Percentiles rank a stretch among this genome's conserved stretches.
These are phyloP conservation scores for Meghimatium bilineatum DNA, from an alignment of 2,888 invertebrate species.

Conservation along the genomic window DNA sequence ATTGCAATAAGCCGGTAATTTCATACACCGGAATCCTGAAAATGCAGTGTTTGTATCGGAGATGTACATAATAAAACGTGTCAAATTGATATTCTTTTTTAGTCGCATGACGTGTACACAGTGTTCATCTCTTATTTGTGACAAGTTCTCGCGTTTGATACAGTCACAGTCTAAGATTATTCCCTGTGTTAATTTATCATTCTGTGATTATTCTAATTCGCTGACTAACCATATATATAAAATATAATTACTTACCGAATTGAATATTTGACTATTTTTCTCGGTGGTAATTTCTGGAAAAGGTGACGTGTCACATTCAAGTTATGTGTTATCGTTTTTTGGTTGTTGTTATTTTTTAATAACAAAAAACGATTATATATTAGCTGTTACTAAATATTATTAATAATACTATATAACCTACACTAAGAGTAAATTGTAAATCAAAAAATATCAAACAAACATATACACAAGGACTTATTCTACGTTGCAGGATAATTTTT, in stretches of 20 bases:
- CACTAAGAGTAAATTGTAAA: no score
- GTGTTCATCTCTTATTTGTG: not conserved
- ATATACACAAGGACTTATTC: no score
- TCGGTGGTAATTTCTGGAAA: not conserved
- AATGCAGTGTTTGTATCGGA: not conserved
- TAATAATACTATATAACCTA: no score
- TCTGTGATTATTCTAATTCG: not conserved
- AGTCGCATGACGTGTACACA: not conserved
- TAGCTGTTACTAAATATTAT: no score
- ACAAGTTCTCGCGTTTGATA: not conserved
- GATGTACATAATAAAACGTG: not conserved
- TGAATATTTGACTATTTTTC: no score
- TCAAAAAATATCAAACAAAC: no score
- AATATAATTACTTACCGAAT: not conserved
- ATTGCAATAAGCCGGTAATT: not conserved
- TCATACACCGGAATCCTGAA: not conserved
- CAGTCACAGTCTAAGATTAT: not conserved
- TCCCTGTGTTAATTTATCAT: not conserved
- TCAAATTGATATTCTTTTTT: not conserved
- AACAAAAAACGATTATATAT: no score
- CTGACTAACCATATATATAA: not conserved
- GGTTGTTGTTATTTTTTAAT: not conserved
- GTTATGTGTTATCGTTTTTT: not conserved
- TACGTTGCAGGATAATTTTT: no score
- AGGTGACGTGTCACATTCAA: not conserved